These are phyloP conservation scores for Collichthys lucidus DNA, from an alignment of 2,113 vertebrate species.

Conservation along the genomic window DNA sequence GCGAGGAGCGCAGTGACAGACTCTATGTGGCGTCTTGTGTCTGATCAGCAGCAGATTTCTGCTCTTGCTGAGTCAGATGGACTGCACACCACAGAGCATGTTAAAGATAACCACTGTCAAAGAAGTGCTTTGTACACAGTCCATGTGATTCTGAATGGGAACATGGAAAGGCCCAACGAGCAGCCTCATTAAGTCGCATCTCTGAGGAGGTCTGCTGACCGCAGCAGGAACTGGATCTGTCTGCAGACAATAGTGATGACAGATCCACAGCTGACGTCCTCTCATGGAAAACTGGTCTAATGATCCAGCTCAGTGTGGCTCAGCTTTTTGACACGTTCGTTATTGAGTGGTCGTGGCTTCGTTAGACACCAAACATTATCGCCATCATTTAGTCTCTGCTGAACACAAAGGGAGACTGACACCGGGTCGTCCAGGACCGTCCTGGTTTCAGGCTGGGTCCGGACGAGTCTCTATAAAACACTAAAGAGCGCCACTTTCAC, in stretches of 20 bases:
- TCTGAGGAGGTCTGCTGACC: constrained; percentile 73
- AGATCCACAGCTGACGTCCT: constrained; percentile 59
- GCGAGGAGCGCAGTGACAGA: constrained; percentile 34
- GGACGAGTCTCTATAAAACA: too few species aligned
- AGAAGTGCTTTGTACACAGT: constrained; percentile 55
- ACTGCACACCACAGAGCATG: constrained; percentile 54
- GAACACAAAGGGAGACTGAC: background rate
- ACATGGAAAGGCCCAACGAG: constrained; percentile 38
- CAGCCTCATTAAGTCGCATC: constrained; percentile 47
- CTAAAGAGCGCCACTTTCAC: too few species aligned
- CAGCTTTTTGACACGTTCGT: constrained; percentile 32
- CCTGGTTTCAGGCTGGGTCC: too few species aligned
- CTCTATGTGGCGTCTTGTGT: constrained; percentile 55
- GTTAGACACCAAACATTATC: constrained; percentile 15
- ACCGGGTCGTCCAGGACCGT: too few species aligned
- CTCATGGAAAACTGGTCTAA: constrained; percentile 37
- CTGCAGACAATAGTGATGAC: constrained; percentile 62
- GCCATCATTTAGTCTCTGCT: constrained; percentile 4
- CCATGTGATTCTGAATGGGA: constrained; percentile 51
- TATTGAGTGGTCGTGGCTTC: constrained; percentile 10
- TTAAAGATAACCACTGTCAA: constrained; percentile 49
- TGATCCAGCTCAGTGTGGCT: constrained; percentile 43
- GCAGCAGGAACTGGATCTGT: constrained; percentile 50
- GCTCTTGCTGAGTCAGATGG: constrained; percentile 64
- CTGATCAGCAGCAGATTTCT: constrained; percentile 69